Base-by-base conservation (phyloP, 53 echinoderm and acorn worm species). In the Crossaster papposus region DNA sequence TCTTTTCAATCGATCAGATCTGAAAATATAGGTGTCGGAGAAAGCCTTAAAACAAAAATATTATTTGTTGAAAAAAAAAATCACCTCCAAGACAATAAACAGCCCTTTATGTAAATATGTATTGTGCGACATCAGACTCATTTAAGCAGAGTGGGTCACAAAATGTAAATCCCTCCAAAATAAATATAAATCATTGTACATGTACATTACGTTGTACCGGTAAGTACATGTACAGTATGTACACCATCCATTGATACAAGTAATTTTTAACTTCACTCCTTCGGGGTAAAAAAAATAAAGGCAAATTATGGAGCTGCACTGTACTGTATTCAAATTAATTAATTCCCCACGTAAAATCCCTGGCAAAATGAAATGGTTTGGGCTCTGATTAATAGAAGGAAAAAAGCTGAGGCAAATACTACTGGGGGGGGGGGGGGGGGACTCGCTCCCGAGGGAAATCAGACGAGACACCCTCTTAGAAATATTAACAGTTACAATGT, bases 401-500 rank as follows among this genome's bases (percentile, higher is more conserved):
- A 51, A 80, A 80, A 20, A 30, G 31, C 54, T 3, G 54, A 2
- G 14, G 54, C 14, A 80, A 80, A 31, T 29, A 31, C 18, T 80
- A 58, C 18, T 1, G 50, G 30, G 4, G 65, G 14, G 30, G 36
- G 24, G 24, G 2, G 7, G 3, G 31, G n/a, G 36, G 58, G 58
- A 3, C 58, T 20, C 0, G 22, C 6, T 14, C 82, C 82, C 82
- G n/a, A 2, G 82, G 82, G 82, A 82, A 82, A 82, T 82, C 53
- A 65, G 26, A 0, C 68, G 38, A 82, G 68, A 82, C 68, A 65
- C 82, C 82, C 82, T 65, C 38, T 82, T 65, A 65, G 65, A 26
- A 55, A 82, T 82, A 82, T 82, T 65, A 82, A 64, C 82, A 82
- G 68, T 82, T 37, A 82, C 58, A 82, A 34, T 64, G 65, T 65